These are phyloP conservation scores for Ispidina lecontei DNA, from an alignment of 2,797 vertebrate genomes.

Conservation along the genomic window DNA sequence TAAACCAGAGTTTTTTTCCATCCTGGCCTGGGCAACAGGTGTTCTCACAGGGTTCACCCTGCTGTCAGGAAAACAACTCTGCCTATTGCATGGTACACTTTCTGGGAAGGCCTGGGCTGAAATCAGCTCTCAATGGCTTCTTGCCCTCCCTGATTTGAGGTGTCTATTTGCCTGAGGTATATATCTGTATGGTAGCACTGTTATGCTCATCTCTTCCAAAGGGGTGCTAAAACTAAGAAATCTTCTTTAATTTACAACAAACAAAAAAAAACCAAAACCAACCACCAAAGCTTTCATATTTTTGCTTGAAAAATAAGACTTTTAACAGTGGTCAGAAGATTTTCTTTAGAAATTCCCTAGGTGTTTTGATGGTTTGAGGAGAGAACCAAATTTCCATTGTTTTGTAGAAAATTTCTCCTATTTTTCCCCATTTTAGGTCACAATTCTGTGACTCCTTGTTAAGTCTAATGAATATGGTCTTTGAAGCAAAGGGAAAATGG, in stretches of 20 bases:
- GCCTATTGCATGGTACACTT: accelerated
- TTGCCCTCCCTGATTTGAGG: not conserved
- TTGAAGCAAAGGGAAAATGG: not conserved
- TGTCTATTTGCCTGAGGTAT: not conserved
- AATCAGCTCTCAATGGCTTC: not conserved
- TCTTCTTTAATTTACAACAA: not conserved
- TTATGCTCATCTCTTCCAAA: not conserved
- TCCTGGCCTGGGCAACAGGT: not conserved
- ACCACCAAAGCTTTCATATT: not conserved
- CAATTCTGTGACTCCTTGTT: not conserved
- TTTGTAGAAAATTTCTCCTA: not conserved
- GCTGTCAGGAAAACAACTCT: not conserved
- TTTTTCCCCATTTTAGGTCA: not conserved
- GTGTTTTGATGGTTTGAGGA: not conserved
- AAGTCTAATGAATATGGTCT: not conserved
- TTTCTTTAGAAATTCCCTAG: not conserved
- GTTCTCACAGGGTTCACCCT: not conserved
- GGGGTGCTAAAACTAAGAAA: not conserved
- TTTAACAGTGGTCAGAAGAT: not conserved
- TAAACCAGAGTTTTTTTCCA: not conserved
- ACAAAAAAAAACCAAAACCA: too few relatives aligned
- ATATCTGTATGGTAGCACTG: not conserved
- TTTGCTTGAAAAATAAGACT: not conserved
- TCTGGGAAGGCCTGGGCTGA: not conserved
- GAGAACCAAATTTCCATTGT: not conserved